These are phyloP conservation scores for Crocallis elinguaria DNA, from an alignment of 2,888 invertebrate species.

Conservation along the genomic window DNA sequence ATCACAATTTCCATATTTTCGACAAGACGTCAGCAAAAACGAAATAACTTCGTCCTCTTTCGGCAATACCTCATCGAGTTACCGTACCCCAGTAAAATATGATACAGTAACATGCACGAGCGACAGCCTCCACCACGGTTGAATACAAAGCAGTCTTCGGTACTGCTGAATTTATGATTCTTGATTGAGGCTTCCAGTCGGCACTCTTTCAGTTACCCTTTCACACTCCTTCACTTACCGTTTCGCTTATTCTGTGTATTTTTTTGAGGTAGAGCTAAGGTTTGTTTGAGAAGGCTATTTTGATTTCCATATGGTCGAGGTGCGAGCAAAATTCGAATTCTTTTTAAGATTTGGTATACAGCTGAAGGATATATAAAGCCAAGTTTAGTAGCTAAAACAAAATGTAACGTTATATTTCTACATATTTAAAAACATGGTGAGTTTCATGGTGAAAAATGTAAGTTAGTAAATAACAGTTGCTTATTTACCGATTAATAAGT, in stretches of 20 bases:
- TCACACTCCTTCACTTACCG: slow-evolving; percentile 10
- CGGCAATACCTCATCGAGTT: slow-evolving; percentile 13
- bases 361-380: no score
- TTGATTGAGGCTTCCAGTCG: slow-evolving; percentile 10
- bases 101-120: slow-evolving; percentile 24
- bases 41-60: neutral
- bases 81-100: slow-evolving; percentile 18
- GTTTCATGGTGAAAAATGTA: no score
- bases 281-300: slow-evolving; percentile 12
- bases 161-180: slow-evolving; percentile 19
- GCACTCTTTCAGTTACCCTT: slow-evolving; percentile 14
- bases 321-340: neutral
- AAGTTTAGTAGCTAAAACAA: no score
- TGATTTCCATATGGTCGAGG: slow-evolving; percentile 1
- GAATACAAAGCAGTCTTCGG: slow-evolving; percentile 15
- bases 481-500: no score
- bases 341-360: no score
- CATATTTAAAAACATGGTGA: no score
- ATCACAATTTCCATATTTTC: neutral
- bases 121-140: slow-evolving; percentile 6
- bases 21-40: neutral
- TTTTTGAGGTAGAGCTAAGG: slow-evolving; percentile 7
- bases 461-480: no score
- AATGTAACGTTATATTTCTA: no score
- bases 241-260: slow-evolving; percentile 9